Evolutionary conservation across 2,888 invertebrate genomes (phyloP), one percentile per base, ranked within the genome.

Genomic region (Aleiodes leptofemur): DNA sequence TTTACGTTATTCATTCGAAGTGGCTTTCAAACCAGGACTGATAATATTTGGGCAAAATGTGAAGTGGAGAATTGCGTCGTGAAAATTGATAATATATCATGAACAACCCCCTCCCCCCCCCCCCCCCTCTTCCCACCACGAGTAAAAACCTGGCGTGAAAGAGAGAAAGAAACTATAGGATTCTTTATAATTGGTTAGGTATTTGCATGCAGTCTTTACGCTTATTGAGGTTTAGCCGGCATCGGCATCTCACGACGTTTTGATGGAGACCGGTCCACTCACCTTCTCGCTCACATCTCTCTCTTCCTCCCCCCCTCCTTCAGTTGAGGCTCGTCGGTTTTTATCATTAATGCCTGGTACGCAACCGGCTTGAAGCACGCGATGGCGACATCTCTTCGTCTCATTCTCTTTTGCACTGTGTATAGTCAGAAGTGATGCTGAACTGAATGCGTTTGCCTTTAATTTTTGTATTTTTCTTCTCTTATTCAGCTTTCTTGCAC

Each of bases 151-250:
- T 14, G 9, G 38, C 38, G 16, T 16, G 4, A 23, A 43, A 48
- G 43, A 43, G 43, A 43, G 23, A 43, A 4, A 34, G 34, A 34
- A 43, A 64, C 64, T 16, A 64, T 43, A 48, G 64, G 64, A 70
- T 70, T 69, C 70, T 71, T 72, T 51, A 75, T 75, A 68, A 72
- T 75, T 75, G 75, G 75, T 71, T 72, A 68, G 75, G 71, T 75
- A 75, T 75, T 71, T 75, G 75, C 71, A 75, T 72, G 71, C n/a
- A 75, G 66, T 75, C 75, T 75, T 72, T 68, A 75, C 57, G 71
- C 75, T 75, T 72, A 75, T 75, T 75, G 75, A 75, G 75, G 71
- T 75, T 75, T 75, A 75, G 75, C 75, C 71, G 71, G 71, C 75
- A 51, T 51, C 50, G 51, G 68, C 68, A 68, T 68, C 68, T 68